These are phyloP conservation scores for Palythoa grandis DNA, from an alignment of 92 coral and sea anemone species.

Conservation along the genomic window DNA sequence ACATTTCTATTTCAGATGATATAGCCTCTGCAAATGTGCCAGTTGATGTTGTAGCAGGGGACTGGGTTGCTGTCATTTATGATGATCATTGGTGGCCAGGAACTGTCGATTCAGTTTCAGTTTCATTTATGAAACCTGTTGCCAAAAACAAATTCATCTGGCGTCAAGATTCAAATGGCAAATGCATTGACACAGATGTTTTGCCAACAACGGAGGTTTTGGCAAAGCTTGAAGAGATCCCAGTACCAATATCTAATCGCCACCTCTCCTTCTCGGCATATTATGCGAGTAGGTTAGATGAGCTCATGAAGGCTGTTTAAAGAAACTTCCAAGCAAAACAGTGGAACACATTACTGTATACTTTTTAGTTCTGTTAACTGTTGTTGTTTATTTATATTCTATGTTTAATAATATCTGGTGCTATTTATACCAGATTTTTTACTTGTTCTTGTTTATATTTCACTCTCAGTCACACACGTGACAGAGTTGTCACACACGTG, in stretches of 20 bases:
- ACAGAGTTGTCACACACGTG: too few relatives aligned
- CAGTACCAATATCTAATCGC: conserved; percentile 1
- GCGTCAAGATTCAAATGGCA: conserved; percentile 11
- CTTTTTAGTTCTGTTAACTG: not conserved
- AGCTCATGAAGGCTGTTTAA: conserved; percentile 29
- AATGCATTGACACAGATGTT: conserved; percentile 11
- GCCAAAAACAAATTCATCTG: conserved; percentile 49
- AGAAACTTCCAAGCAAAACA: not conserved
- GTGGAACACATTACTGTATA: too few relatives aligned
- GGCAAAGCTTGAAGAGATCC: not conserved
- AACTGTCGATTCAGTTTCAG: conserved; percentile 49
- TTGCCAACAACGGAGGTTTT: not conserved
- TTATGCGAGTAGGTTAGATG: not conserved
- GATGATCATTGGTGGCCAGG: conserved; percentile 59
- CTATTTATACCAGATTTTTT: not conserved
- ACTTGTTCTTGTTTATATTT: conserved; percentile 17
- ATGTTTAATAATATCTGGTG: too few relatives aligned
- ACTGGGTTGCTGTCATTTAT: conserved; percentile 55
- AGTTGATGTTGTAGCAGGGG: conserved; percentile 53
- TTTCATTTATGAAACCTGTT: conserved; percentile 56
- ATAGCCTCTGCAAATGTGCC: conserved; percentile 17
- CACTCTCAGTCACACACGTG: conserved; percentile 51
- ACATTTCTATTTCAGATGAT: conserved; percentile 8
- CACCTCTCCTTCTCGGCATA: too few relatives aligned
- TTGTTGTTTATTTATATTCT: not conserved